Percentiles rank a stretch among this genome's conserved stretches.
phyloP scores from a whole-genome alignment of 1,140 invertebrate species.

The Caerostris darwini region DNA sequence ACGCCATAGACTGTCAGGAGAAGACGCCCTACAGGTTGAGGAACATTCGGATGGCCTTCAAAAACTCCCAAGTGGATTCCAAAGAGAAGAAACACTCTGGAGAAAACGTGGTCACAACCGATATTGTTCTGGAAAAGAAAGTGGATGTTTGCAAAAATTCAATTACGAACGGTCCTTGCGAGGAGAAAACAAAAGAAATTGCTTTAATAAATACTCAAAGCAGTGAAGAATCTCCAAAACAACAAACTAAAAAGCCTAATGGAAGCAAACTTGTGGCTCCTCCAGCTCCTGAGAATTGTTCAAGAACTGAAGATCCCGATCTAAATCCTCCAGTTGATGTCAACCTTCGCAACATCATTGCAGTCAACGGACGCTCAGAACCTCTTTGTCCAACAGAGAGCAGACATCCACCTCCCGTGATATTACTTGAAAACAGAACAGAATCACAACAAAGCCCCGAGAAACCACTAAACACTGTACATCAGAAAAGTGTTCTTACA shows the following conservation, averaged over 20 bases:
- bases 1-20: not conserved
- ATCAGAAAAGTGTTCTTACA: not conserved
- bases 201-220: not conserved
- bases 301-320: not conserved
- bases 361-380: not conserved
- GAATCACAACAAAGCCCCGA: not conserved
- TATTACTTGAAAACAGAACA: not conserved
- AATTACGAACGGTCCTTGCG: not conserved
- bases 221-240: not conserved
- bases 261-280: not conserved
- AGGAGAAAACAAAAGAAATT: not conserved
- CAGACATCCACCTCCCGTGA: not conserved
- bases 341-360: conserved; percentile 5
- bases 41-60: not conserved
- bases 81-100: not conserved
- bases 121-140: not conserved
- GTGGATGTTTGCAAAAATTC: not conserved
- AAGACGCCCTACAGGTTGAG: conserved; percentile 12
- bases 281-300: not conserved
- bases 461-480: not conserved
- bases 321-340: not conserved
- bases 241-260: not conserved
- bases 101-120: not conserved
- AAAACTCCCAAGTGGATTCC: not conserved
- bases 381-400: not conserved